phyloP scores from a whole-genome alignment of 2,888 invertebrate genomes.

The Mystacides longicornis region DNA sequence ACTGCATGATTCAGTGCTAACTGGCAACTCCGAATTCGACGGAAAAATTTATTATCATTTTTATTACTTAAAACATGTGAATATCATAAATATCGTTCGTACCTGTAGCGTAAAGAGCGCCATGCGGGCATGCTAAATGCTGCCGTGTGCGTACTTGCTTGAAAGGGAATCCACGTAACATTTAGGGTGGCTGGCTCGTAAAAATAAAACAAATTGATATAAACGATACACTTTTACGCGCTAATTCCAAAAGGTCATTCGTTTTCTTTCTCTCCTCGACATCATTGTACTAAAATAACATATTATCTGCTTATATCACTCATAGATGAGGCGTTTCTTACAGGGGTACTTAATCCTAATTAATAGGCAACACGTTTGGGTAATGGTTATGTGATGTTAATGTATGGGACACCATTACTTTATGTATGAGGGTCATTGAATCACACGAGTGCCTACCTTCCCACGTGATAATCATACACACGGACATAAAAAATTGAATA shows the following conservation, averaged over 20 bases:
- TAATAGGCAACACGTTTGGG: not conserved
- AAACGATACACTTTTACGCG: conserved; percentile 16
- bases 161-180: conserved; percentile 10
- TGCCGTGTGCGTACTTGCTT: not conserved
- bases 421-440: no score
- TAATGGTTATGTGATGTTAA: no score
- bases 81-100: no score
- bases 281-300: not conserved
- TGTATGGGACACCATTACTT: no score
- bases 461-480: no score
- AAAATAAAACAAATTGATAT: conserved; percentile 23
- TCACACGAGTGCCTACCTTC: no score
- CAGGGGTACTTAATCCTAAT: conserved; percentile 1
- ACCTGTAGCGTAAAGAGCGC: not conserved
- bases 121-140: not conserved
- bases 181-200: conserved; percentile 7
- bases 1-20: no score
- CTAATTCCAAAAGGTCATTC: conserved; percentile 2
- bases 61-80: no score
- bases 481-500: no score
- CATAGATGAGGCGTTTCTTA: not conserved
- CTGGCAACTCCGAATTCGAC: no score
- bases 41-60: no score
- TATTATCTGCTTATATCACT: not conserved
- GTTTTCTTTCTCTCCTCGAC: not conserved